Base-by-base conservation (phyloP, 2,888 invertebrate species). In the Acrocyrtus sp. region DNA sequence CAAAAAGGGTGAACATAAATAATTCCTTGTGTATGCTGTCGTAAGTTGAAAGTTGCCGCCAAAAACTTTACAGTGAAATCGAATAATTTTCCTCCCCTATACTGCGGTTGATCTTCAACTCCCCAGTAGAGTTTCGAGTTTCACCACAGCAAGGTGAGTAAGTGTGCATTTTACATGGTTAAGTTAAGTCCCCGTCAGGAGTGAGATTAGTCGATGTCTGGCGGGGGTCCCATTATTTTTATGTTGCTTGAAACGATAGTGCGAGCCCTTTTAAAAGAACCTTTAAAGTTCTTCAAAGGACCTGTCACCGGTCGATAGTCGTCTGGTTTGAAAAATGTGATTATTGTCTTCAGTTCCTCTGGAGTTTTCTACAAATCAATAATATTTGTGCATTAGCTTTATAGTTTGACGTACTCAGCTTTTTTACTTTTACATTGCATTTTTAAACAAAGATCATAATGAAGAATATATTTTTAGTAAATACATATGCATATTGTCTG, bases 71-170 rank as follows among this genome's bases (percentile, higher is more conserved):
- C 5, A 27, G 10, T 8, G 22, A 53, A 53, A 8, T 62, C 29
- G 1, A 21, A 34, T 51, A 12, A n/a, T 34, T 34, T 34, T 60
- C 60, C 72, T 73, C 72, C 72, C 72, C 66, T 66, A 24, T 73
- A 73, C 72, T 73, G 72, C 72, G 72, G 72, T 27, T 61, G 65
- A 65, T 48, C 66, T 73, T 56, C 72, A 54, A 65, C 66, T 53
- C 43, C 27, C n/a, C 29, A 43, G 24, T 47, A 56, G 51, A 29
- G 58, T 56, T 41, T 51, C 72, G 51, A 29, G 58, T 56, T 41
- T 51, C 72, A 73, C 72, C 72, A 73, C 72, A 73, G 72, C 53
- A 66, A 60, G 72, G 72, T 67, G 72, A 67, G 72, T 50, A 26
- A 50, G 15, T 24, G 60, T 5, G 50, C 72, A 73, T 62, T 41